Evolutionary conservation across 2,797 vertebrate species (phyloP), one percentile per base, ranked within the genome.

Genomic region (Geotrypetes seraphini): DNA sequence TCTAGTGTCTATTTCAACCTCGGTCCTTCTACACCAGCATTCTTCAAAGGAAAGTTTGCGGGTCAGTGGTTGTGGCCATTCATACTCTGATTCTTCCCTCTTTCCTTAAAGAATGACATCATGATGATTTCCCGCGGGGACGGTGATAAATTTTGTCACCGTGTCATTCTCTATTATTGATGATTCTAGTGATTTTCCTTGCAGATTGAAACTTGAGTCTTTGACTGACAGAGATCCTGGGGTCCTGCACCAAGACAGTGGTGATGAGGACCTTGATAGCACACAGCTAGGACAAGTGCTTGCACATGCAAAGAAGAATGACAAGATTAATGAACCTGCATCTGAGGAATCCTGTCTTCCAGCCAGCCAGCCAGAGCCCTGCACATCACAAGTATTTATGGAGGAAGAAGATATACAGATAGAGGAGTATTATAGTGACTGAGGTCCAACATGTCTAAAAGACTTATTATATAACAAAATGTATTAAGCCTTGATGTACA

Each of bases 341-440:
- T n/a, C 14, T 0, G 48, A 55, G 4, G 43, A 29, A 16, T 32
- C 50, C 5, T 28, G 19, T 7, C 49, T 91, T 4, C 76, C 77
- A 0, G 38, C 72, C 52, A 92, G 88, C 67, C 92, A 96, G 47
- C 86, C 90, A 5, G 85, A 83, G 41, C 81, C 85, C 5, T 41
- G 69, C 5, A 47, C 71, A 12, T 57, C 54, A 5, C 70, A 79
- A 39, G 73, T 45, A 14, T 41, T 85, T 5, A 5, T 78, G 35
- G 78, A 89, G 11, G 84, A 88, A 3, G 83, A 90, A 1, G 85
- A 91, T 3, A 7, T 89, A 24, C 22, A 65, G 9, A 98, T 98
- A 33, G 92, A 96, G 47, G 91, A 95, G 25, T 98, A 79, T 10
- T 78, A 76, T 33, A 96, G 89, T 18, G 89, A 93, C 29, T 88